Conservation (phyloP, 2,113 vertebrate genomes). For the Entelurus aequoreus region DNA sequence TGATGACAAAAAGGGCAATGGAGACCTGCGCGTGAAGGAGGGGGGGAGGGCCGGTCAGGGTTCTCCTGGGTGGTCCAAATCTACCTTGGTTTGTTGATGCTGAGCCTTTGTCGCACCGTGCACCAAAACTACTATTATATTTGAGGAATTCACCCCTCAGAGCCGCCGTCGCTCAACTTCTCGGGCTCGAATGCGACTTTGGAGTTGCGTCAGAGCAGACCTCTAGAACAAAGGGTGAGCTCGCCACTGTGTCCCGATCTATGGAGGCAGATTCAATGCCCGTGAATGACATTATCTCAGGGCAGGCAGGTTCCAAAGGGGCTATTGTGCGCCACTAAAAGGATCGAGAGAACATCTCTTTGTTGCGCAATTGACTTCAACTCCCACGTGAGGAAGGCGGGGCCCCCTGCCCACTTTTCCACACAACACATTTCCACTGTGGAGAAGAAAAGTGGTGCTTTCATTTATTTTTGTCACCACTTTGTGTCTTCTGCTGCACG, state of each 20-base stretch:
- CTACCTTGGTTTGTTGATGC: slow-evolving; percentile 90
- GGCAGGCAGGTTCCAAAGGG: slow-evolving; percentile 98
- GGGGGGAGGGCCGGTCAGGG: slow-evolving; percentile 63
- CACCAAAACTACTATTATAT: slow-evolving; percentile 3
- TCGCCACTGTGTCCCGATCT: slow-evolving; percentile 94
- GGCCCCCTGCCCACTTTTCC: slow-evolving; percentile 8
- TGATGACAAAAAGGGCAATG: slow-evolving; percentile 83
- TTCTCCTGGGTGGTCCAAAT: slow-evolving; percentile 93
- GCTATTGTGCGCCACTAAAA: slow-evolving; percentile 83
- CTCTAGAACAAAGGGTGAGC: slow-evolving; percentile 2
- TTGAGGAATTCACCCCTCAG: slow-evolving; percentile 57
- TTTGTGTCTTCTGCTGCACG: slow-evolving; percentile 27
- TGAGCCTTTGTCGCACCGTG: slow-evolving; percentile 46
- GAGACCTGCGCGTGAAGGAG: slow-evolving; percentile 75
- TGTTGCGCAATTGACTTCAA: slow-evolving; percentile 73
- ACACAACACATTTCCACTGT: slow-evolving; percentile 16
- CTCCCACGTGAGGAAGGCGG: slow-evolving; percentile 42
- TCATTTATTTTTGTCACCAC: slow-evolving; percentile 26
- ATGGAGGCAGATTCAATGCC: slow-evolving; percentile 89
- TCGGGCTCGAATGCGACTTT: slow-evolving; percentile 38
- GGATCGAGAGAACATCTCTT: slow-evolving; percentile 85
- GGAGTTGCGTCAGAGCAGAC: no score
- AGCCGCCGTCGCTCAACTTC: slow-evolving; percentile 82
- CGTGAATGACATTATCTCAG: slow-evolving; percentile 99
- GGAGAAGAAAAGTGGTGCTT: slow-evolving; percentile 18